These are phyloP conservation scores for Grus americana DNA, from an alignment of 2,113 vertebrate genomes.

Conservation along the genomic window DNA sequence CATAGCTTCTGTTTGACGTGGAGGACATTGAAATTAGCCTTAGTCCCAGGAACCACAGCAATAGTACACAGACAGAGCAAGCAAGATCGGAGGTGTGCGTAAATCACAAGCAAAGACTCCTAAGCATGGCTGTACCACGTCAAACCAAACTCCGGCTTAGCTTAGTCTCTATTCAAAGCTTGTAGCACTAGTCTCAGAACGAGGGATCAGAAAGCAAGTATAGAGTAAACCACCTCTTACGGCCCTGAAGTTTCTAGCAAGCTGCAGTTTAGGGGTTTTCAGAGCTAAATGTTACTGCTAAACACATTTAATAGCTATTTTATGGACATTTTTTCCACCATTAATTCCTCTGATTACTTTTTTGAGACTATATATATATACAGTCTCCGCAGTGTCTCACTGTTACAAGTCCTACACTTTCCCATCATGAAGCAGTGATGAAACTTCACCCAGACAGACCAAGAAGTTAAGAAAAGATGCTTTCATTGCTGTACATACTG, in stretches of 20 bases:
- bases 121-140: not conserved
- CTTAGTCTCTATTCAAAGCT: not conserved
- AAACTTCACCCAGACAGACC: not conserved
- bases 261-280: not conserved
- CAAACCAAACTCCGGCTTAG: not conserved
- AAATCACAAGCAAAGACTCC: not conserved
- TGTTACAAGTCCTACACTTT: not conserved
- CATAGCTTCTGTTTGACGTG: not conserved
- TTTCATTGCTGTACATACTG: not conserved
- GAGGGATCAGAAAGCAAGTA: not conserved
- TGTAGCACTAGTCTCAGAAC: not conserved
- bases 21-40: not conserved
- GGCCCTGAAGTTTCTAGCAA: not conserved
- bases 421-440: not conserved
- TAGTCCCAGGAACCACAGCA: not conserved
- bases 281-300: not conserved
- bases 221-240: not conserved
- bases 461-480: not conserved
- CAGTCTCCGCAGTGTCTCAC: not conserved
- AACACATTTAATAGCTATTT: not conserved
- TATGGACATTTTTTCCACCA: not conserved
- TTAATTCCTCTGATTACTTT: not conserved
- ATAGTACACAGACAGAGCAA: not conserved
- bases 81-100: not conserved
- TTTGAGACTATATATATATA: not conserved